phyloP scores from a whole-genome alignment of 2,888 invertebrate genomes.

The Drosophila phalerata region DNA sequence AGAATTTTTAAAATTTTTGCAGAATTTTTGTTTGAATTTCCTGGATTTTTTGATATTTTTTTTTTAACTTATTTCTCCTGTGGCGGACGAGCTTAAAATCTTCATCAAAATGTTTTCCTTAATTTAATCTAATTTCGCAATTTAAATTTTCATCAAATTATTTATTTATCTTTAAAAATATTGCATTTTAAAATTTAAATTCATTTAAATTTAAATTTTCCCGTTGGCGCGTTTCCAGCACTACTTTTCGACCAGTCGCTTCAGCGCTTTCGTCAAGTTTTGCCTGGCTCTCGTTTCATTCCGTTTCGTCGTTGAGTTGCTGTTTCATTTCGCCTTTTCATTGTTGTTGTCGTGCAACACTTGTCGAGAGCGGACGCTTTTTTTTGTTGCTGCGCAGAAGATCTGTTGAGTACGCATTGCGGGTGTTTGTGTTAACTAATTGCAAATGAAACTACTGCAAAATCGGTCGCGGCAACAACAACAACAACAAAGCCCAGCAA shows the following conservation, averaged over 20 bases:
- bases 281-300: constrained; percentile 8
- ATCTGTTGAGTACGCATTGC: constrained; percentile 39
- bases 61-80: no score
- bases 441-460: constrained; percentile 53
- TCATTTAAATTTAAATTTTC: no score
- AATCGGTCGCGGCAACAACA: constrained; percentile 31
- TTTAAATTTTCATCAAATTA: no score
- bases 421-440: constrained; percentile 51
- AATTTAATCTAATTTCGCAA: no score
- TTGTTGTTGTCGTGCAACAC: constrained; percentile 51
- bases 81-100: no score
- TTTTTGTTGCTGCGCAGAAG: constrained; percentile 38
- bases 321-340: constrained; percentile 30
- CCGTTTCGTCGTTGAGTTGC: constrained; percentile 26
- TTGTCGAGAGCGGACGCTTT: constrained; percentile 41
- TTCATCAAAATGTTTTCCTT: no score
- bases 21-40: no score
- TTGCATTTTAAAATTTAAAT: no score
- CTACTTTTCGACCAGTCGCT: constrained; percentile 13
- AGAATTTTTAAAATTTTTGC: no score
- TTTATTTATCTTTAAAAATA: no score
- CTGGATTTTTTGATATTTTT: no score
- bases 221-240: no score
- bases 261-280: constrained; percentile 41
- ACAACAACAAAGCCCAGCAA: constrained; percentile 24